Base-by-base conservation (phyloP, 1,140 invertebrate species). In the Drosophila kepulauana region DNA sequence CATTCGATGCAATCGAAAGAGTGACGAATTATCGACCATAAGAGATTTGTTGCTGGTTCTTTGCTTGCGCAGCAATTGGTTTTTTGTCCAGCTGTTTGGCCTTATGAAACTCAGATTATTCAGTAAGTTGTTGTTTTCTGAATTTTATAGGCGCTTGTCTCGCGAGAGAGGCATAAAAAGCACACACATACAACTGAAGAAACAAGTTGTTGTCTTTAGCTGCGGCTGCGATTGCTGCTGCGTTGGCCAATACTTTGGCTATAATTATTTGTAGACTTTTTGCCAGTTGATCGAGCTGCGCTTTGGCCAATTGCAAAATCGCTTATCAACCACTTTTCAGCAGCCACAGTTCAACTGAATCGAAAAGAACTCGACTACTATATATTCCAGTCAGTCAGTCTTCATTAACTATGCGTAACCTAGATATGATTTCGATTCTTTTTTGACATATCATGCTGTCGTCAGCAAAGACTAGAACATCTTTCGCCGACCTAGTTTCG, bases 261-360 rank as follows among this genome's bases (percentile, higher is more conserved):
- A 71, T 71, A 75, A 75, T 75, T 75, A 71, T 65, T 75, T 71
- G 68, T 71, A 65, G 68, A 63, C 61, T 71, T 75, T 71, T 71
- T 75, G 67, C 58, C 25, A 74, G 71, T 69, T 57, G 58, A 74
- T 54, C 65, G 57, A 59, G 13, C 54, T 49, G 20, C 41, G 35
- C 20, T 63, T 64, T 58, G 16, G 58, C 41, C 43, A 54, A n/a
- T 75, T 75, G 73, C 73, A 64, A 75, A 71, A 75, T 71, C 68
- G 67, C 61, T 75, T 75, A 71, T 75, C 73, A 64, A 11, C 33
- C 58, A 51, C 38, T 38, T 35, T 51, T 28, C 35, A 38, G 56
- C 66, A 41, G 10, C 15, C 3, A 10, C 35, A 7, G 16, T 43
- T 43, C 41, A 43, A 43, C 41, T 43, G n/a, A 64, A 54, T 30